These are phyloP conservation scores for Parelbella ahira DNA, from an alignment of 2,888 invertebrate genomes.

Conservation along the genomic window DNA sequence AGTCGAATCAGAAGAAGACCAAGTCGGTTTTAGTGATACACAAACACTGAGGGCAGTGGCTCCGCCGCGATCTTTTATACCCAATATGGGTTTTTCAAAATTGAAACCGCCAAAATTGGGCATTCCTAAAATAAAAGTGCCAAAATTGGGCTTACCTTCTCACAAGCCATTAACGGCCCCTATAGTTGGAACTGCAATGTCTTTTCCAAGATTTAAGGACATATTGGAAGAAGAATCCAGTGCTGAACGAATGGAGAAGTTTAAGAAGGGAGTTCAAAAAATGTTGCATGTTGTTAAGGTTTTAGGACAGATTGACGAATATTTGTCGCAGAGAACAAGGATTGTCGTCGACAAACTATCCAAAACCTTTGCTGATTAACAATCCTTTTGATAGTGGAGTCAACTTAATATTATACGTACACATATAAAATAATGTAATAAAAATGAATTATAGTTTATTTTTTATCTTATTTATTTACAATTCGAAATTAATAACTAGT, in stretches of 20 bases:
- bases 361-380: slow-evolving; percentile 58
- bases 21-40: slow-evolving; percentile 49
- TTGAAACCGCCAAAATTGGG: slow-evolving; percentile 47
- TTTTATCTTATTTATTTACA: no score
- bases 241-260: slow-evolving; percentile 62
- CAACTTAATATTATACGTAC: no score
- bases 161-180: slow-evolving; percentile 40
- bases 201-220: slow-evolving; percentile 40
- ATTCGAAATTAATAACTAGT: no score
- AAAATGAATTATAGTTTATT: no score
- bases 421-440: no score
- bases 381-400: no score
- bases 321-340: slow-evolving; percentile 63
- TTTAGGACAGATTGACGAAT: slow-evolving; percentile 63
- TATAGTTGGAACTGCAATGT: slow-evolving; percentile 47
- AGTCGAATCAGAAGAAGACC: slow-evolving; percentile 48
- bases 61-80: slow-evolving; percentile 57
- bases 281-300: slow-evolving; percentile 68
- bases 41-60: slow-evolving; percentile 45
- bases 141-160: slow-evolving; percentile 34
- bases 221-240: slow-evolving; percentile 52
- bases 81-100: slow-evolving; percentile 42
- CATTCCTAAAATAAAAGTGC: slow-evolving; percentile 50
- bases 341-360: slow-evolving; percentile 65
- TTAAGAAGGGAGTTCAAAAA: slow-evolving; percentile 68